Evolutionary conservation across 2,888 invertebrate species (phyloP), one percentile per base, ranked within the genome.

Genomic region (Nomada ferruginata): DNA sequence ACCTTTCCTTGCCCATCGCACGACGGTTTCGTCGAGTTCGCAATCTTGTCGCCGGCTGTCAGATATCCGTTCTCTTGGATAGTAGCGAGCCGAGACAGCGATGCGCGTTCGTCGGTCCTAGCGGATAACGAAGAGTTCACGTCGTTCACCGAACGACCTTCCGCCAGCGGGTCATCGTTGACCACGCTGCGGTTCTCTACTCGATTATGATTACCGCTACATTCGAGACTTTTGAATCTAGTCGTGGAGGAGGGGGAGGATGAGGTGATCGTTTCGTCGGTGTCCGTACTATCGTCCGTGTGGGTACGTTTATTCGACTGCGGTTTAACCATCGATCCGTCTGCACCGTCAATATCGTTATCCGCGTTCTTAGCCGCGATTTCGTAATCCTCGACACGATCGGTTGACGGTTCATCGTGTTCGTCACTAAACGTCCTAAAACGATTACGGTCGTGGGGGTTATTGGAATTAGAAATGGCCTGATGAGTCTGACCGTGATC

Each of bases 371-470:
- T 80, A 55, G 87, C 74, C 83, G 79, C 87, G 86, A 86, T 85
- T 74, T 85, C 84, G 81, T 82, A 76, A 78, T 79, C 87, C 79
- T 83, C 86, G 82, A 79, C 84, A 77, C 84, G 89, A 85, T 82
- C 87, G 86, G 73, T 81, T 81, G 84, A 81, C 79, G 79, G 77
- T 72, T 82, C 79, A 77, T 84, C 89, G 85, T 77, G 78, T 75
- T 60, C 87, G 88, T 91, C 90, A 88, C 83, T 91, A 91, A 91
- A 89, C 89, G 88, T 88, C 91, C 92, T 93, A 92, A 90, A 93
- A 93, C 90, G 91, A 92, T 92, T 87, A 91, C 91, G 89, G 89
- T 90, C 90, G 90, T 91, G 91, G 92, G 93, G 89, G 88, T 93
- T 92, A 92, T 90, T 93, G 91, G 91, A 91, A 89, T 93, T 91